Percentiles rank a stretch among this genome's conserved stretches.
Conservation (phyloP, 2,797 vertebrate species). For the Leptoclinus maculatus region DNA sequence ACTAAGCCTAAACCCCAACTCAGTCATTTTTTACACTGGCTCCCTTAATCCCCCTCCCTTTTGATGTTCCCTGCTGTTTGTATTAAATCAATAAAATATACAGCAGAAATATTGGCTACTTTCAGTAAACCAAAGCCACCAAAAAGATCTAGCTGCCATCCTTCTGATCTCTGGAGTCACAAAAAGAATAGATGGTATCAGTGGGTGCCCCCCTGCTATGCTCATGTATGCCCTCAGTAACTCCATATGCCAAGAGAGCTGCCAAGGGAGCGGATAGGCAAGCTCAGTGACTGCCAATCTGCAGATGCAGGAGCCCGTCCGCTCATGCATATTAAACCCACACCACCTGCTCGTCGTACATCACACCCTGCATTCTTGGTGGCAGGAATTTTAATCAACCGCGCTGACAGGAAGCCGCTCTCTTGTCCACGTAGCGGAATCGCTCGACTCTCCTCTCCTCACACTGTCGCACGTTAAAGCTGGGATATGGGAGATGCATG, state of each 20-base stretch:
- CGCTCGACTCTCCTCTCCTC: slow-evolving; percentile 57
- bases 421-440: slow-evolving; percentile 64
- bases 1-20: slow-evolving; percentile 58
- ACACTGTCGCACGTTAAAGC: slow-evolving; percentile 5
- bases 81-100: slow-evolving; percentile 73
- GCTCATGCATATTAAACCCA: slow-evolving; percentile 83
- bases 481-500: slow-evolving; percentile 43
- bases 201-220: slow-evolving; percentile 52
- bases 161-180: slow-evolving; percentile 43
- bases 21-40: slow-evolving; percentile 61
- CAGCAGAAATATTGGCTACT: slow-evolving; percentile 26
- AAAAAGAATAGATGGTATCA: slow-evolving; percentile 56
- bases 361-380: slow-evolving; percentile 78
- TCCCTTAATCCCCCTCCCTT: slow-evolving; percentile 59
- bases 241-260: slow-evolving; percentile 76
- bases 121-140: slow-evolving; percentile 46
- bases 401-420: slow-evolving; percentile 75
- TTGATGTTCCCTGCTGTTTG: slow-evolving; percentile 68
- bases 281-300: slow-evolving; percentile 80
- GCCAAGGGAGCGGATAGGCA: slow-evolving; percentile 73
- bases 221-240: slow-evolving; percentile 71
- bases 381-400: slow-evolving; percentile 80
- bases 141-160: slow-evolving; percentile 23
- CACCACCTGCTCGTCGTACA: slow-evolving; percentile 82
- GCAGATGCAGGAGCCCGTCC: slow-evolving; percentile 78